A percentile compares a stretch with the other conserved stretches of the same genome.
These are phyloP conservation scores for Trichonephila inaurata DNA, from an alignment of 1,140 invertebrate genomes.

Conservation along the genomic window DNA sequence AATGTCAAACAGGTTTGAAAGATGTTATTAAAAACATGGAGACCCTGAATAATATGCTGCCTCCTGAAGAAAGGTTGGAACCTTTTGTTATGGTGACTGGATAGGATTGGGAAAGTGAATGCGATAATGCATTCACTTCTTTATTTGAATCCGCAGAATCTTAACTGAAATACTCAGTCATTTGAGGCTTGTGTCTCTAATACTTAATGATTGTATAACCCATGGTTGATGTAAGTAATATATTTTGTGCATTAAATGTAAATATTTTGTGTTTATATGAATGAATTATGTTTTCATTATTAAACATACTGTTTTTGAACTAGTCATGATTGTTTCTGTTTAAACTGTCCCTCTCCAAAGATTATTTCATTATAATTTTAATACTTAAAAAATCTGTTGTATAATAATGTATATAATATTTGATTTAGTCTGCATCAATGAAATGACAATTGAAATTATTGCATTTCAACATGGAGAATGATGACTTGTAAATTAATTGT, in stretches of 20 bases:
- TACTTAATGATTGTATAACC: not conserved
- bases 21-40: slow-evolving; percentile 92
- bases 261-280: not conserved
- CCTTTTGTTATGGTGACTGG: slow-evolving; percentile 94
- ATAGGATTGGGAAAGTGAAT: slow-evolving; percentile 76
- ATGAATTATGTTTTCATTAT: too few species aligned
- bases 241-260: not conserved
- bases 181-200: not conserved
- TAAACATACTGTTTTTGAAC: too few species aligned
- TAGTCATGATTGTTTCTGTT: too few species aligned
- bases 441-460: too few species aligned
- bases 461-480: too few species aligned
- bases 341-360: too few species aligned
- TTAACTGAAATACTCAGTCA: not conserved
- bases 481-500: too few species aligned
- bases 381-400: too few species aligned
- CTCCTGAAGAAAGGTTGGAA: slow-evolving; percentile 90
- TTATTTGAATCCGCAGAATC: slow-evolving; percentile 53
- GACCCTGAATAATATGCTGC: slow-evolving; percentile 90
- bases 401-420: too few species aligned
- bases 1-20: slow-evolving; percentile 90
- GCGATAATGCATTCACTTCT: slow-evolving; percentile 60
- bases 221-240: not conserved
- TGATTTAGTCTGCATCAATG: too few species aligned
- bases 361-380: too few species aligned